phyloP scores from a whole-genome alignment of 2,113 vertebrate species.

The Cisticola juncidis region DNA sequence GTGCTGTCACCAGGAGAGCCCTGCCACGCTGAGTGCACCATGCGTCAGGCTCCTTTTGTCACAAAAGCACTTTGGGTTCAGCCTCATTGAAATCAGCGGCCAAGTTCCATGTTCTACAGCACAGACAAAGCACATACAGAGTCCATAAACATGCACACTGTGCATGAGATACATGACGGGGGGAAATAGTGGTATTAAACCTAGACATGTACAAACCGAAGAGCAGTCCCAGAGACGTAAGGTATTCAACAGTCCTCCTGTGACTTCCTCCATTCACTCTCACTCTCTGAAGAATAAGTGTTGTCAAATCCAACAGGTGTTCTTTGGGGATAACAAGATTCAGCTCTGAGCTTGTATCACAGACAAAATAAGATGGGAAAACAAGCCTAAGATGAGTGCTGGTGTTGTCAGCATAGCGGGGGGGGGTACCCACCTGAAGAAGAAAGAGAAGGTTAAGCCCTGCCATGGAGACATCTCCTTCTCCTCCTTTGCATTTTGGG shows the following conservation, averaged over 20 bases:
- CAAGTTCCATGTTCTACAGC: background rate
- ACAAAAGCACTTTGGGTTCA: background rate
- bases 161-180: background rate
- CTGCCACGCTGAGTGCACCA: accelerated
- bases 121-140: accelerated
- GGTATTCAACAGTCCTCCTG: background rate
- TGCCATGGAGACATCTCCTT: background rate
- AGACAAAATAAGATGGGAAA: background rate
- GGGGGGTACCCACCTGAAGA: background rate
- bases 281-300: background rate
- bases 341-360: background rate
- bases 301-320: background rate
- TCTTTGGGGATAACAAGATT: background rate
- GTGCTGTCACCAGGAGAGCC: background rate
- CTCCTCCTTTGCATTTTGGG: background rate
- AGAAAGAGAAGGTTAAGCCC: background rate
- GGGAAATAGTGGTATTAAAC: background rate
- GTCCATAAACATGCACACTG: accelerated
- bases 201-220: accelerated
- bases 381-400: background rate
- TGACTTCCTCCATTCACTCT: background rate
- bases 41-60: background rate
- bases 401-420: background rate
- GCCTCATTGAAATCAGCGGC: background rate
- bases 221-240: background rate